A percentile compares a stretch with the other conserved stretches of the same genome.
Evolutionary conservation across 1,140 invertebrate genomes (phyloP).

Genomic region (Catajapyx aquilonaris): DNA sequence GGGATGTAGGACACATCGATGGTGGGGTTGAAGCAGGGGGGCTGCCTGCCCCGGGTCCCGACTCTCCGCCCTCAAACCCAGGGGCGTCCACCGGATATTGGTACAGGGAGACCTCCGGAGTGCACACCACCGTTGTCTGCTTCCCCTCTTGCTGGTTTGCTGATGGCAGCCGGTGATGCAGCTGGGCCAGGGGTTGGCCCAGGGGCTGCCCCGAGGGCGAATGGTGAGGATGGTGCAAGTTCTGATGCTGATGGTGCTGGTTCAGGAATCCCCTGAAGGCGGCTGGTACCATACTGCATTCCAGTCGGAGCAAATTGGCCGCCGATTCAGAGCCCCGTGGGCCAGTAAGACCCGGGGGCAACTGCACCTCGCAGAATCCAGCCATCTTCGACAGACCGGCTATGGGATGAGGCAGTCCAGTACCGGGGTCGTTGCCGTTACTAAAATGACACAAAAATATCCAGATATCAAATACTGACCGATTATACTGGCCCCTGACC

Average conservation of each 20-base stretch:
- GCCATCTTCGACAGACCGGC: background rate
- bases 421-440: background rate
- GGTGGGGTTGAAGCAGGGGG: background rate
- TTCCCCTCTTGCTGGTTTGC: too few species aligned
- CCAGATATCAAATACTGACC: background rate
- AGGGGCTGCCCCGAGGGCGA: background rate
- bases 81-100: conserved; percentile 7
- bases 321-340: background rate
- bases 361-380: background rate
- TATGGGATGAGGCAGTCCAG: background rate
- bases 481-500: background rate
- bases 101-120: conserved; percentile 15
- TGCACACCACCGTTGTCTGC: conserved; percentile 12
- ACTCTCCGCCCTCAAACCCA: background rate
- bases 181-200: too few species aligned
- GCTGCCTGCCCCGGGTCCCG: background rate
- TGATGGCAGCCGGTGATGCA: too few species aligned
- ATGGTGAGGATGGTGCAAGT: background rate
- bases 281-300: background rate
- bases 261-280: background rate
- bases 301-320: background rate
- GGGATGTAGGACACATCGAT: background rate
- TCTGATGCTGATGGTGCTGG: background rate
- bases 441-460: background rate
- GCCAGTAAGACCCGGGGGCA: background rate